Base-by-base conservation (phyloP, 2,113 vertebrate genomes). In the Pleuronectes platessa region DNA sequence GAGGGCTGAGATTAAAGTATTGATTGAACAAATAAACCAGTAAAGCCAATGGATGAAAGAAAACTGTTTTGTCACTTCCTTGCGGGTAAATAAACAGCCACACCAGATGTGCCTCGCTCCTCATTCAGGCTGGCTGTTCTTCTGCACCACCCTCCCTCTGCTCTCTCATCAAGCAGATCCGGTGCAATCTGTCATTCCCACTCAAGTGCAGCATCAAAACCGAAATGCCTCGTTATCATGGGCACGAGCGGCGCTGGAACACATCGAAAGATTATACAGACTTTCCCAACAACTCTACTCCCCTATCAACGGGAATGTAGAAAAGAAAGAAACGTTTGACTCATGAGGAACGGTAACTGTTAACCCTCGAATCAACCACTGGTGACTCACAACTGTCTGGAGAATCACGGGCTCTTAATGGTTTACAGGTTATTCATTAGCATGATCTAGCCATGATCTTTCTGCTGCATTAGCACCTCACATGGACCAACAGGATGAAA, bases 341-440 rank as follows among this genome's bases (percentile, higher is more conserved):
- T 92, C 90, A 90, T 3, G 5, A 17, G 42, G 74, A 80, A 59
- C 73, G 74, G 84, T 90, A 85, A 85, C 59, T 84, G 82, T 88
- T 79, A 85, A 77, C 56, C 73, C 76, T 85, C 75, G 82, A 82
- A 80, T 86, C 65, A 76, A 86, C 76, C 76, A 82, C 77, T 75
- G 81, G 70, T 94, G 92, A 94, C 86, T 92, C 88, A 89, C 77
- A 74, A 54, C 42, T 68, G 90, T 93, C 90, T 93, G 85, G 84
- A 87, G 79, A 86, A 77, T 67, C 26, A 27, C 45, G 71, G 24
- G 27, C 35, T 60, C 54, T 71, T 85, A 80, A 86, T 86, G 78
- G 67, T 45, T 53, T 10, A 20, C 74, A 66, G 45, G 45, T 67
- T 74, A 86, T 69, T 71, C 18, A 78, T 84, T 65, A 74, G 35